Base-by-base conservation (phyloP, 2,888 invertebrate genomes). In the Drosophila basisetae region DNA sequence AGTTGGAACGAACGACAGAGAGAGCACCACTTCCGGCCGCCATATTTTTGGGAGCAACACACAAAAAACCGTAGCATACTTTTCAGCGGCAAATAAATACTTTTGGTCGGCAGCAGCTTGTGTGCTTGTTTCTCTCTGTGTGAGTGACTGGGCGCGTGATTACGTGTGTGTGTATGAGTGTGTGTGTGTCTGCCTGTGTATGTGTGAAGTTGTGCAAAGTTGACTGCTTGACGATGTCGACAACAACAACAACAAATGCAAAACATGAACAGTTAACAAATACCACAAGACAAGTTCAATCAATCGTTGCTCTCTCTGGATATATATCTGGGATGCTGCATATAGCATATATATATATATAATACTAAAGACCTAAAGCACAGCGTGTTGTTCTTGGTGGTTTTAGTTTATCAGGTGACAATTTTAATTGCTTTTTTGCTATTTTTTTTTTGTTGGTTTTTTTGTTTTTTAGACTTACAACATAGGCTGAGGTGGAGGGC, bases 401-500 rank as follows among this genome's bases (percentile, higher is more conserved):
- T 64, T 43, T 64, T 63, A 60, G 16, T 49, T 72, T 52, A 65
- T 65, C 62, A 31, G 58, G 25, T 43, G 22, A 50, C 35, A 64
- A 63, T 54, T 65, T 58, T 54, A 63, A 75, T 50, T 50, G 50
- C 28, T 30, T 28, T 56, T 30, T n/a, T 39, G 56, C 2, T 41
- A 5, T 41, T 56, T 16, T 41, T 43, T 35, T 56, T 22, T 31
- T 25, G 5, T n/a, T 55, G 37, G 4, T 58, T 22, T 81, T 81
- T 86, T 78, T 87, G 91, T 92, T 91, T 91, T 91, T 91, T 92
- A 94, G 94, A 95, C 95, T 95, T 95, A 95, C 95, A 94, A 94
- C 95, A 94, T 94, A 94, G 92, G 94, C 95, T 92, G 95, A 96
- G 93, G 96, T 94, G 92, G 96, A 96, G 94, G 96, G 96, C 95